Conservation (phyloP, 2,113 vertebrate species). For the Caranx melampygus region DNA sequence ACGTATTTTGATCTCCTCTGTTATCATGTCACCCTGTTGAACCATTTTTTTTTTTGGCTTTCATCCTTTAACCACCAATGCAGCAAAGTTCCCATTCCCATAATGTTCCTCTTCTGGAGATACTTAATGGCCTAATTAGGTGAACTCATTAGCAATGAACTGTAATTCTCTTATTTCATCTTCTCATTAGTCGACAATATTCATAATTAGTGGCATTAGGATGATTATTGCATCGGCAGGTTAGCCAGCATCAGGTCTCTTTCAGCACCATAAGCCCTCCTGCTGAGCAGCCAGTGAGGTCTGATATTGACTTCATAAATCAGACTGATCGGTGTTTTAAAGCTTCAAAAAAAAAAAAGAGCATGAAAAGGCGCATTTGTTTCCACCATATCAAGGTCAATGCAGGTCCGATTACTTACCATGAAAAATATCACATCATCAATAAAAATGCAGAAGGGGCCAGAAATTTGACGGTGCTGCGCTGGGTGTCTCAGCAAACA, state of each 20-base stretch:
- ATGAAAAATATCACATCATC: slow-evolving; percentile 41
- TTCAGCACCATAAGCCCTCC: slow-evolving; percentile 38
- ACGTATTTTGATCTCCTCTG: neutral
- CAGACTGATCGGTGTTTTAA: slow-evolving; percentile 30
- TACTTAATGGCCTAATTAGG: slow-evolving; percentile 80
- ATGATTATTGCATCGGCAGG: slow-evolving; percentile 54
- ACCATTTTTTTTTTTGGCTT: slow-evolving; percentile 36
- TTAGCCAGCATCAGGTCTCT: slow-evolving; percentile 30
- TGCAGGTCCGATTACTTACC: slow-evolving; percentile 1
- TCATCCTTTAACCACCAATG: slow-evolving; percentile 56
- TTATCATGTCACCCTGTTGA: neutral
- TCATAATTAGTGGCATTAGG: slow-evolving; percentile 76
- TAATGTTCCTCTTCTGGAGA: slow-evolving; percentile 60
- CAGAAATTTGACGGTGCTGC: neutral
- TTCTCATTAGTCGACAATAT: slow-evolving; percentile 77
- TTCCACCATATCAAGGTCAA: slow-evolving; percentile 21
- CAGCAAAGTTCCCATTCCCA: slow-evolving; percentile 49
- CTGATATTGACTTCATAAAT: slow-evolving; percentile 38
- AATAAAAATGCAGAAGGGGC: slow-evolving; percentile 12
- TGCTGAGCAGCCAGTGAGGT: slow-evolving; percentile 34
- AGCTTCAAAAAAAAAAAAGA: neutral
- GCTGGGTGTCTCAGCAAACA: neutral
- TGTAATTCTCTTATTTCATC: slow-evolving; percentile 77
- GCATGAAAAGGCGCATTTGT: neutral
- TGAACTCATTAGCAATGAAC: slow-evolving; percentile 74